Base-by-base conservation (phyloP, 2,113 vertebrate genomes). In the Larimichthys crocea region DNA sequence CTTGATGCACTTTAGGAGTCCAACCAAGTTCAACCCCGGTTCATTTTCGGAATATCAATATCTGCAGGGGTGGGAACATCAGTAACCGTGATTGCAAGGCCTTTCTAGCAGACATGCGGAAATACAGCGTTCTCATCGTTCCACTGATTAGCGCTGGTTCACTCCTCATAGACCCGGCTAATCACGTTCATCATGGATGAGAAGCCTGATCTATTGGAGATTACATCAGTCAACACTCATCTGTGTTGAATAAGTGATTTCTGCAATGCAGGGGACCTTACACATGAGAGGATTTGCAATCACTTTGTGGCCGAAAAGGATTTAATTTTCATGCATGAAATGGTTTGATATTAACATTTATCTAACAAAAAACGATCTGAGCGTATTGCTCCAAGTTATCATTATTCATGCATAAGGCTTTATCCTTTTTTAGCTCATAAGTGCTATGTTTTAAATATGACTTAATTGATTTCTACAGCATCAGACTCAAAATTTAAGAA, bases 161-260 rank as follows among this genome's bases (percentile, higher is more conserved):
- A 75, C 79, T 87, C 80, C 78, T 80, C 85, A 52, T 80, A 60
- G 88, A 87, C 82, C 74, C 48, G 11, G 10, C 81, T 92, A 91
- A 92, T 93, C 91, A 85, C 81, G 87, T 92, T 93, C 83, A 88
- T 90, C 82, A 81, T 83, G 86, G 76, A 85, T 91, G 85, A 89
- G 81, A 83, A 86, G 76, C 76, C 56, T 79, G 89, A 90, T 87
- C 89, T 92, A 74, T 86, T 72, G 90, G 88, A 91, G 89, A 94
- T 93, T 90, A 91, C 84, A 89, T 85, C 88, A 88, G 91, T 92
- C 86, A 89, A 90, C 85, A 84, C 83, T 77, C 80, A 81, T 89
- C 87, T 86, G 77, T 86, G 86, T 75, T 85, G 79, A 83, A 86
- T 80, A 87, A 90, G 76, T 82, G 82, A 91, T 87, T 90, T 85